phyloP scores from a whole-genome alignment of 2,797 vertebrate genomes.

The Micrastur ruficollis region DNA sequence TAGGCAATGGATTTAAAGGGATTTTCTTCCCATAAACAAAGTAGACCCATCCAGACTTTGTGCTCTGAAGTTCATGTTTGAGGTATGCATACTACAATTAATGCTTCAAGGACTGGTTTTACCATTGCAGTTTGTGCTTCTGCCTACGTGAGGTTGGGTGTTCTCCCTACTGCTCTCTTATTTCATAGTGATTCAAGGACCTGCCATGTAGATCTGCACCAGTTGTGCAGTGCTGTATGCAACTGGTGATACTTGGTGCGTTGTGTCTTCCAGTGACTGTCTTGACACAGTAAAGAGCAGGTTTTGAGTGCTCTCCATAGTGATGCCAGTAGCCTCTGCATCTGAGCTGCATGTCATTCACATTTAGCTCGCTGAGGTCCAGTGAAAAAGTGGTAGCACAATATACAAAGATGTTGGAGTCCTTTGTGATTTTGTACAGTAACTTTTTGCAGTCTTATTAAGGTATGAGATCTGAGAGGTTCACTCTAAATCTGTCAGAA shows the following conservation, averaged over 20 bases:
- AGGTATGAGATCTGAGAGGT: neutral
- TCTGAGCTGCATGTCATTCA: neutral
- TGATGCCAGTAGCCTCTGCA: neutral
- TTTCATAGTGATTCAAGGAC: neutral
- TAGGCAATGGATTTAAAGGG: neutral
- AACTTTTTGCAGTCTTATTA: neutral
- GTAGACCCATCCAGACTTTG: neutral
- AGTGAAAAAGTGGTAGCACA: neutral
- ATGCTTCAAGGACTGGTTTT: neutral
- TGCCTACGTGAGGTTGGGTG: neutral
- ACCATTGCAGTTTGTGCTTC: neutral
- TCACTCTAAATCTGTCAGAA: neutral
- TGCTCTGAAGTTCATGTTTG: neutral
- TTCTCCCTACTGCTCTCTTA: neutral
- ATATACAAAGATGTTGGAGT: neutral
- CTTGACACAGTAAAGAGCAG: neutral
- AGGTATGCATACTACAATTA: neutral
- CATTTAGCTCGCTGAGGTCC: neutral
- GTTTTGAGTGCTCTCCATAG: neutral
- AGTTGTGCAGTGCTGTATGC: neutral
- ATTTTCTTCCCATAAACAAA: neutral
- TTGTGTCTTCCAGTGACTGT: neutral
- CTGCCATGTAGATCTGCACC: accelerated
- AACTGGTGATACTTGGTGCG: accelerated
- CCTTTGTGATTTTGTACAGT: neutral